Percentiles rank a stretch among this genome's conserved stretches.
Conservation (phyloP, 2,888 invertebrate species). For the Ophonus ardosiacus region DNA sequence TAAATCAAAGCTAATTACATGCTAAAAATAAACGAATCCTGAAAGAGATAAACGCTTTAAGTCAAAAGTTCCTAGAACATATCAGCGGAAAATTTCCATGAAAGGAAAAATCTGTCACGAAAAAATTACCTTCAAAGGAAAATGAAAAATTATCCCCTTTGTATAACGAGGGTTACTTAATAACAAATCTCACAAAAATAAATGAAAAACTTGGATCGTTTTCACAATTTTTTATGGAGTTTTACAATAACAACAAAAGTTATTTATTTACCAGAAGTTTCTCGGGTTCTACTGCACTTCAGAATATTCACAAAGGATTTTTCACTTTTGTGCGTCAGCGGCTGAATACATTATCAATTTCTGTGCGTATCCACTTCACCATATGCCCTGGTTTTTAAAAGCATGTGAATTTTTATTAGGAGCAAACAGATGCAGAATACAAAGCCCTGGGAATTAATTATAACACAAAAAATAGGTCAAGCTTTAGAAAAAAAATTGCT, state of each 20-base stretch:
- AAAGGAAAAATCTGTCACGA: constrained; percentile 53
- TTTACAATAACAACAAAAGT: constrained; percentile 47
- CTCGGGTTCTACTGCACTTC: neutral
- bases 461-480: neutral
- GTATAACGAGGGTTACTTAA: constrained; percentile 31
- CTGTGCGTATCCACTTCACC: constrained; percentile 35
- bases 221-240: constrained; percentile 30
- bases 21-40: constrained; percentile 41
- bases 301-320: neutral
- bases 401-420: constrained; percentile 36
- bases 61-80: constrained; percentile 43
- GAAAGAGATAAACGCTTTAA: constrained; percentile 44
- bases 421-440: neutral
- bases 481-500: no score
- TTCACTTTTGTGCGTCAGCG: constrained; percentile 39
- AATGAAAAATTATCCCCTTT: constrained; percentile 56
- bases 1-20: constrained; percentile 47
- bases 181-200: constrained; percentile 47
- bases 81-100: constrained; percentile 49
- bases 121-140: constrained; percentile 51
- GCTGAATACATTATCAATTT: constrained; percentile 58
- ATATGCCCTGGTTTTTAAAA: neutral
- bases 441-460: neutral
- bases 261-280: neutral
- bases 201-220: constrained; percentile 13